Evolutionary conservation across 2,797 vertebrate species (phyloP).

Genomic region (Scleropages formosus): DNA sequence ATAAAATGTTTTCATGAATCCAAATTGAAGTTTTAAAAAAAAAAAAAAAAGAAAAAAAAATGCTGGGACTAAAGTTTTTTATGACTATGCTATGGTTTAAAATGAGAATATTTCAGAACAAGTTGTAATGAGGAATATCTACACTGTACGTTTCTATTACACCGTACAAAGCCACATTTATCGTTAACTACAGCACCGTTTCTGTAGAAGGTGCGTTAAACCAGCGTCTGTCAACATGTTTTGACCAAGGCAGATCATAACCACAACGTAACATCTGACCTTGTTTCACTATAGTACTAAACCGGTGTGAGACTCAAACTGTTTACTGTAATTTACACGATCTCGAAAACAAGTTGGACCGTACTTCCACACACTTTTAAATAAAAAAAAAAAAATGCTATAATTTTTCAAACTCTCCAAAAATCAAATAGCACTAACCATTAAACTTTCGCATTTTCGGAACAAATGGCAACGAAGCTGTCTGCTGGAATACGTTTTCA

Average conservation of each 20-base stretch:
- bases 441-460: too few species aligned
- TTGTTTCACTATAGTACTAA: too few species aligned
- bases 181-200: background rate
- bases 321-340: too few species aligned
- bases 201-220: background rate
- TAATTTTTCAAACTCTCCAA: too few species aligned
- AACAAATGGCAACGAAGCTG: too few species aligned
- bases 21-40: background rate
- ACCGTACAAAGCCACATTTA: background rate
- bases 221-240: background rate
- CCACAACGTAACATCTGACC: too few species aligned
- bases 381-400: too few species aligned
- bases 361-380: too few species aligned
- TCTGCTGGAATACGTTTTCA: too few species aligned
- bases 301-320: too few species aligned
- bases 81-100: background rate
- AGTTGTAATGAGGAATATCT: background rate
- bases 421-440: too few species aligned
- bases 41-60: background rate
- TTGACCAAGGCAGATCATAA: background rate
- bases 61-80: background rate
- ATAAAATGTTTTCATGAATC: slow-evolving; percentile 8
- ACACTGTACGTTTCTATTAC: background rate
- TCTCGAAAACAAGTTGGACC: too few species aligned
- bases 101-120: background rate